Percentiles rank a stretch among this genome's conserved stretches.
Conservation (phyloP, 1,140 invertebrate genomes). For the Ylistrum balloti region DNA sequence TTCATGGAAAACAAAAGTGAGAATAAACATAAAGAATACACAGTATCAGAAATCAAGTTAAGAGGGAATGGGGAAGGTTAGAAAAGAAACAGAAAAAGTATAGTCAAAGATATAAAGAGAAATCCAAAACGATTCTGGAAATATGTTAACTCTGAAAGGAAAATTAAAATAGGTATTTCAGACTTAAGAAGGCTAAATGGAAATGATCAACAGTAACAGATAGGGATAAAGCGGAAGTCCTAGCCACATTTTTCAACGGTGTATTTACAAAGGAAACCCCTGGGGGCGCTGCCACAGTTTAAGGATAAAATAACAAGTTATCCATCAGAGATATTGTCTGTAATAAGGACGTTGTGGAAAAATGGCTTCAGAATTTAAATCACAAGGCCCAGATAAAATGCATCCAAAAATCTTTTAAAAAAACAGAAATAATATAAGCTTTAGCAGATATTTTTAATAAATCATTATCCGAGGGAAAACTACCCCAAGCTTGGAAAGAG, state of each 20-base stretch:
- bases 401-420: conserved; percentile 51
- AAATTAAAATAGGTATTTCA: conserved; percentile 47
- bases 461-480: conserved; percentile 21
- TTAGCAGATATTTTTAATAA: conserved; percentile 41
- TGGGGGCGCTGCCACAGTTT: conserved; percentile 41
- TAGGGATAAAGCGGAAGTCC: conserved; percentile 45
- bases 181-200: conserved; percentile 30
- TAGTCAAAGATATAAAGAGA: background rate
- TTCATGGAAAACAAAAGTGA: conserved; percentile 4
- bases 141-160: conserved; percentile 42
- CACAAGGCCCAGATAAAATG: conserved; percentile 49
- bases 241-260: background rate
- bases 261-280: conserved; percentile 45
- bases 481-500: conserved; percentile 45
- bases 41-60: conserved; percentile 42
- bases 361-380: conserved; percentile 40
- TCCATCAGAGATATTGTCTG: background rate
- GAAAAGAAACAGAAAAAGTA: conserved; percentile 40
- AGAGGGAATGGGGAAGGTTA: background rate
- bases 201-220: background rate
- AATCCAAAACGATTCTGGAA: background rate
- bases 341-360: conserved; percentile 40
- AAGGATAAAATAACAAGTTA: background rate
- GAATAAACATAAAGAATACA: conserved; percentile 43
- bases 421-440: background rate